These are phyloP conservation scores for Harmothoe impar DNA, from an alignment of 2,888 invertebrate species.

Conservation along the genomic window DNA sequence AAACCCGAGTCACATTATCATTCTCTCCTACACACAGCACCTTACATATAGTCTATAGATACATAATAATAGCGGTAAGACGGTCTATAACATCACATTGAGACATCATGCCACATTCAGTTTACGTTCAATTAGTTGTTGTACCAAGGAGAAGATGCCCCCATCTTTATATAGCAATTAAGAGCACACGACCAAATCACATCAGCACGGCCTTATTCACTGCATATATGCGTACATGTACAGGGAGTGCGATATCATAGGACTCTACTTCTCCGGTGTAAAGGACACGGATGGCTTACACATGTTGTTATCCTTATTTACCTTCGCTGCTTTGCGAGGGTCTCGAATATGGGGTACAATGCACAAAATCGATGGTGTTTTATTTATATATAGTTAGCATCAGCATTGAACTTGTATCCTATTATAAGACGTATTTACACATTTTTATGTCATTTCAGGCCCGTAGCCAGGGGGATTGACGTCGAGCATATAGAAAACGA, in stretches of 20 bases:
- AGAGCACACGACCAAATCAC: not conserved
- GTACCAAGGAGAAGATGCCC: not conserved
- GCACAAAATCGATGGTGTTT: not conserved
- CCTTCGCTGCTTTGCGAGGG: not conserved
- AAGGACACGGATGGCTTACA: not conserved
- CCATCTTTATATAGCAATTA: too few species aligned
- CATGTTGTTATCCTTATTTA: not conserved
- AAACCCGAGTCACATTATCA: slow-evolving; percentile 14
- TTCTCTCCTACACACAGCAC: slow-evolving; percentile 57
- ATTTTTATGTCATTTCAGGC: not conserved
- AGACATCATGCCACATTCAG: slow-evolving; percentile 45
- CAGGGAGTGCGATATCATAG: not conserved
- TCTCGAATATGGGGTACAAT: too few species aligned
- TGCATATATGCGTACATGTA: not conserved
- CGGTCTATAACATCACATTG: slow-evolving; percentile 50
- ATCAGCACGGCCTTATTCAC: not conserved
- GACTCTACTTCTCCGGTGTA: not conserved
- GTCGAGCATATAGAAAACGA: too few species aligned
- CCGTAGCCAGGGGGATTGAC: too few species aligned
- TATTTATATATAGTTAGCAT: not conserved
- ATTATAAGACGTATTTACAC: not conserved
- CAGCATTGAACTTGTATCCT: not conserved
- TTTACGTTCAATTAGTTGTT: not conserved
- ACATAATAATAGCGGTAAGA: slow-evolving; percentile 46
- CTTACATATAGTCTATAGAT: slow-evolving; percentile 50